Evolutionary conservation across 2,888 invertebrate species (phyloP).

Genomic region (Troides helena): DNA sequence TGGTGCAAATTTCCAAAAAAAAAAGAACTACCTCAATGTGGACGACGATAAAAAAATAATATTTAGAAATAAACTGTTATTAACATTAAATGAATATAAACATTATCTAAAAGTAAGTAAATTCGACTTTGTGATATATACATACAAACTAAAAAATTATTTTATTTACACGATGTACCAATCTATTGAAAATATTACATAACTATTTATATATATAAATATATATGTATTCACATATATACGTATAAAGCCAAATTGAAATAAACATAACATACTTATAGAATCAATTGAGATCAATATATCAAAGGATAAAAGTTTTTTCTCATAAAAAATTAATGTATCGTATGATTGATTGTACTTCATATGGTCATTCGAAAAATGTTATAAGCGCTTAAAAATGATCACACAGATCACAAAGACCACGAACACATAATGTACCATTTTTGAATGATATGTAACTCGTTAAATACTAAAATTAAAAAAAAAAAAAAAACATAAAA

Average conservation of each 20-base stretch:
- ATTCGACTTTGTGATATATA: constrained; percentile 61
- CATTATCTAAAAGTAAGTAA: constrained; percentile 69
- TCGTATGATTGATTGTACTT: constrained; percentile 67
- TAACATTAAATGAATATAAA: constrained; percentile 56
- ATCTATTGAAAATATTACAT: constrained; percentile 36
- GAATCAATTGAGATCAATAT: constrained; percentile 64
- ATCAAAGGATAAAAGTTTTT: constrained; percentile 67
- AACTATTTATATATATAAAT: constrained; percentile 37
- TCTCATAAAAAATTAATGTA: constrained; percentile 59
- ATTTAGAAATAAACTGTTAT: constrained; percentile 35
- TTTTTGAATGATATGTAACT: constrained; percentile 61
- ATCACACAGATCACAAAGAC: constrained; percentile 14
- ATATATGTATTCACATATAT: constrained; percentile 30
- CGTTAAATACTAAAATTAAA: constrained; percentile 39
- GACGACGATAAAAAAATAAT: constrained; percentile 24
- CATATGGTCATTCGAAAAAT: constrained; percentile 70
- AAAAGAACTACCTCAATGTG: constrained; percentile 22
- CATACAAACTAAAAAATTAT: constrained; percentile 35
- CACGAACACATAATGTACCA: constrained; percentile 52
- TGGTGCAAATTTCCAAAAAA: constrained; percentile 3
- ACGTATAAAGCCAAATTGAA: constrained; percentile 51
- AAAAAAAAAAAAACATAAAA: constrained; percentile 13
- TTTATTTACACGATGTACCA: constrained; percentile 24
- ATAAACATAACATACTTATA: constrained; percentile 50
- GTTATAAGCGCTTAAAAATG: constrained; percentile 54